Base-by-base conservation (phyloP, 1,140 invertebrate genomes). In the Aporrectodea caliginosa region DNA sequence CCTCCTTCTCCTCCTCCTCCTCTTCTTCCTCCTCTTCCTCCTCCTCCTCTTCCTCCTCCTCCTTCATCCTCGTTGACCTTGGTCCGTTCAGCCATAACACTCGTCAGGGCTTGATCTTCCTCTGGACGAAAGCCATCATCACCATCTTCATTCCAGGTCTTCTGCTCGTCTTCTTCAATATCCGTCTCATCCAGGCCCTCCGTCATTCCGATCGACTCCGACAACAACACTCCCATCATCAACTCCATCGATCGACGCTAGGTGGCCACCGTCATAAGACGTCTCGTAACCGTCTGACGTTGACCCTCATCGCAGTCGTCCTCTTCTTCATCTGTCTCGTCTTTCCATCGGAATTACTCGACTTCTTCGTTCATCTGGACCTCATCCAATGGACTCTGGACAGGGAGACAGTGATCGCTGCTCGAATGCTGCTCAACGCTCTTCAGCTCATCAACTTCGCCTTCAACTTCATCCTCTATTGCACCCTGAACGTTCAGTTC, bases 111-210 rank as follows among this genome's bases (percentile, higher is more conserved):
- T 29, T 30, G 29, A 58, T 34, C 29, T 76, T 76, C 43, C 33
- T 43, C 27, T 35, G 29, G 32, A 35, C 35, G 33, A 1, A 43
- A n/a, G 33, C 35, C n/a, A 58, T 76, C 43, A 14, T 58, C n/a
- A 16, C 32, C 33, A 31, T 68, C 33, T 30, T 58, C 16, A n/a
- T 76, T n/a, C 75, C 75, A 2, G 34, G 33, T 35, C n/a, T 76
- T 35, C 33, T 76, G n/a, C 75, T 76, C 16, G n/a, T 76, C 1
- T 76, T 76, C 43, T 76, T 76, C 75, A 76, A 76, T 35, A 35
- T 29, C 43, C 33, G 75, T n/a, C 35, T 76, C 16, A 29, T 76
- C 0, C 33, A 35, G 34, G 35, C 75, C n/a, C 75, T 76, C 1
- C 33, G 75, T 12, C 16, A 12, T 2, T 76, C 75, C 1, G 75